Evolutionary conservation across 2,888 invertebrate genomes (phyloP), one percentile per base, ranked within the genome.

Genomic region (Leptopilina myrica): DNA sequence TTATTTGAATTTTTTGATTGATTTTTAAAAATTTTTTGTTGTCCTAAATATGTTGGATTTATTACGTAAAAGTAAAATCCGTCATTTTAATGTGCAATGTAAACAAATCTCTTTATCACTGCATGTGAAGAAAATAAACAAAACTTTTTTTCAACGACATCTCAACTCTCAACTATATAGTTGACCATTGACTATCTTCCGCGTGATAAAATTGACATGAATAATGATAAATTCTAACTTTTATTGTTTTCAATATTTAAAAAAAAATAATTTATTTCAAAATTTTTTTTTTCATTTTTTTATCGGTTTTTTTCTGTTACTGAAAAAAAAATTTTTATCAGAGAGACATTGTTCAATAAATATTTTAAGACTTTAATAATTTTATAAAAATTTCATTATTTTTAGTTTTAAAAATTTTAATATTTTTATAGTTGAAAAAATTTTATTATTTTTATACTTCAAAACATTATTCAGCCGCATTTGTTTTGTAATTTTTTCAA

Each of bases 111-210:
- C 53, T 69, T 33, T 69, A 69, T 69, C 69, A 53, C 9, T 14
- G 33, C 33, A 64, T n/a, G 46, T 26, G 7, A 49, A 26, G 26
- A 69, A 69, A 69, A 53, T 53, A 69, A 69, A 46, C 69, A 53
- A 69, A 69, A 69, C 49, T 69, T 49, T 62, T 49, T 69, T 69
- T 26, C 12, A 49, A 69, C 53, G 26, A 53, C 69, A 69, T 49
- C 69, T 69, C 69, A 53, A 69, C 69, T 53, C 69, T 69, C 69
- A 69, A 69, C 69, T 46, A 53, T 33, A 33, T 33, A 33, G 33
- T 49, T 69, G 53, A 53, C 49, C 66, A 53, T 77, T 49, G 15
- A 53, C 59, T 15, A 65, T 65, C 33, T 77, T 77, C 40, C 8
- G 40, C 56, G n/a, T 53, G 26, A 77, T 62, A 62, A 62, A 62